Conservation (phyloP, 2,113 vertebrate species). For the Nannospalax galili region DNA sequence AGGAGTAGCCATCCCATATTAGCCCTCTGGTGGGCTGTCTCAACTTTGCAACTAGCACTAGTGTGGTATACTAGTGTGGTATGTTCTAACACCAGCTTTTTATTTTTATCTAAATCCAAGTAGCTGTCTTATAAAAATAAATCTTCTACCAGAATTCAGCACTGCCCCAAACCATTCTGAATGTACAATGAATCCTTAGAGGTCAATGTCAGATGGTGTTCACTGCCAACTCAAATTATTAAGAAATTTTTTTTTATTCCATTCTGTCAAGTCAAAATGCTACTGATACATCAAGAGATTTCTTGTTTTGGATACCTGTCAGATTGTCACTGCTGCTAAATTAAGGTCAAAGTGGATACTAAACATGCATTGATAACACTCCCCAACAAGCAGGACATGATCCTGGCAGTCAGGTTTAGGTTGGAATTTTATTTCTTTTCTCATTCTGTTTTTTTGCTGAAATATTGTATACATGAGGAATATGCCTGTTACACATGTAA, state of each 20-base stretch:
- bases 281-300: constrained; percentile 66
- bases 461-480: constrained; percentile 42
- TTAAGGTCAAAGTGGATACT: constrained; percentile 74
- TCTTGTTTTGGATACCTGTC: constrained; percentile 70
- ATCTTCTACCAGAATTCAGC: constrained; percentile 25
- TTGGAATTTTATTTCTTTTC: constrained; percentile 48
- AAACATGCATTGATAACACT: constrained; percentile 44
- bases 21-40: neutral
- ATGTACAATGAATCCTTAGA: constrained; percentile 59
- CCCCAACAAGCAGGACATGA: constrained; percentile 16
- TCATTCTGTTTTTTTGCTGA: constrained; percentile 52
- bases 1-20: neutral
- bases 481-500: neutral
- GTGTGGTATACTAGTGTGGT: too few species aligned
- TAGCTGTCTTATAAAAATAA: neutral
- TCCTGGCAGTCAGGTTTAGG: neutral
- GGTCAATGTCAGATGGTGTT: constrained; percentile 31
- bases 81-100: neutral
- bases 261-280: constrained; percentile 59
- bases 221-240: constrained; percentile 80
- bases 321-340: constrained; percentile 45
- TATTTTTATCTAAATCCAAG: constrained; percentile 45
- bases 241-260: constrained; percentile 68
- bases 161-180: constrained; percentile 28
- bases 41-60: neutral